phyloP scores from a whole-genome alignment of 2,797 vertebrate species.

The Molothrus aeneus region DNA sequence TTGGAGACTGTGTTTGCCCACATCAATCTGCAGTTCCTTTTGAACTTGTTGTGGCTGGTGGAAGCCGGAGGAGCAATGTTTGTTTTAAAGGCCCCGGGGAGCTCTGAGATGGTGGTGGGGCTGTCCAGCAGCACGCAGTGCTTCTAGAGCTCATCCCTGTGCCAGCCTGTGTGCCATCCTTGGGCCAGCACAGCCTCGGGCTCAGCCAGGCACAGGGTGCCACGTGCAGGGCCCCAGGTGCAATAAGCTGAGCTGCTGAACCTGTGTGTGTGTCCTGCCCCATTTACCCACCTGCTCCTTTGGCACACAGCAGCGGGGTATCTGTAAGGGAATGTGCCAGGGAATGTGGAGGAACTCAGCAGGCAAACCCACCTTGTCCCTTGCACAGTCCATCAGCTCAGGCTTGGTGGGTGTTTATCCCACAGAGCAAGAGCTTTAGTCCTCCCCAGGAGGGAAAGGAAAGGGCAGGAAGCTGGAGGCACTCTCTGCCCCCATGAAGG shows the following conservation, averaged over 20 bases:
- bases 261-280: background rate
- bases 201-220: background rate
- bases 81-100: background rate
- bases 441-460: background rate
- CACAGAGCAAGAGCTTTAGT: background rate
- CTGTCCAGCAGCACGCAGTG: background rate
- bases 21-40: background rate
- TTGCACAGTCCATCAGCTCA: background rate
- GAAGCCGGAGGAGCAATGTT: background rate
- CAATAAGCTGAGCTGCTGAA: background rate
- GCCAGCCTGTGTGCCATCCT: background rate
- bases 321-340: background rate
- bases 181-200: background rate
- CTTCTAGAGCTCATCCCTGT: background rate
- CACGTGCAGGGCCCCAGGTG: background rate
- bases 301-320: rapidly evolving
- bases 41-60: background rate
- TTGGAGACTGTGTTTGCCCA: background rate
- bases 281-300: background rate
- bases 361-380: background rate
- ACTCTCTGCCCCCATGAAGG: background rate
- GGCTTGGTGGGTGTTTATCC: background rate
- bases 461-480: background rate
- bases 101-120: background rate
- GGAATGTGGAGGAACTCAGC: background rate